Base-by-base conservation (phyloP, 2,113 vertebrate genomes). In the Aplodontia rufa region DNA sequence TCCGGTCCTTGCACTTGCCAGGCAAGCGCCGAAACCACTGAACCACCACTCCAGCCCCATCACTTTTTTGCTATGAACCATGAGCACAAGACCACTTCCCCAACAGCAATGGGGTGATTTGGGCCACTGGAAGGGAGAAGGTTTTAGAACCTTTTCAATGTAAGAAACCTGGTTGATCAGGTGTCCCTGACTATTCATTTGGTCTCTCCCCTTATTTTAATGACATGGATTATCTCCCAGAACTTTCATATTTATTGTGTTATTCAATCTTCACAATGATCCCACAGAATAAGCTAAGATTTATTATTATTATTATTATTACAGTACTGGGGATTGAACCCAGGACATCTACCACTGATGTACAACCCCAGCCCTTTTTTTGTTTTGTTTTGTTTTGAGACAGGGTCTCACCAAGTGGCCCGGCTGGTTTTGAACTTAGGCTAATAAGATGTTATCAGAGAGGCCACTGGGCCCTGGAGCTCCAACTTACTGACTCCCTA, bases 21-120 rank as follows among this genome's bases (percentile, higher is more conserved):
- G n/a, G n/a, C n/a, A n/a, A n/a, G n/a, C n/a, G n/a, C n/a, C n/a
- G n/a, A n/a, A n/a, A n/a, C n/a, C n/a, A n/a, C n/a, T n/a, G n/a
- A n/a, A n/a, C n/a, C n/a, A n/a, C n/a, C n/a, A n/a, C n/a, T n/a
- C n/a, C n/a, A n/a, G n/a, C n/a, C n/a, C n/a, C n/a, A n/a, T 47
- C 8, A 14, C 10, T 37, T n/a, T 60, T 45, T 68, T 75, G 53
- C 45, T 19, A 13, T 45, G 37, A 45, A 82, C 26, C 0, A 17
- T 10, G 17, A 40, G 35, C 35, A 5, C 1, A 9, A 32, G n/a
- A 16, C 0, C 2, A 1, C 35, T 51, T 78, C 8, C 10, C 32
- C 32, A 17, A 9, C 6, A 82, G n/a, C 40, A 72, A 3, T 0
- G 13, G 49, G 30, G 24, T 8, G n/a, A 55, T 20, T 11, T 9